Conservation (phyloP, 1,140 invertebrate genomes). For the Apis florea region DNA sequence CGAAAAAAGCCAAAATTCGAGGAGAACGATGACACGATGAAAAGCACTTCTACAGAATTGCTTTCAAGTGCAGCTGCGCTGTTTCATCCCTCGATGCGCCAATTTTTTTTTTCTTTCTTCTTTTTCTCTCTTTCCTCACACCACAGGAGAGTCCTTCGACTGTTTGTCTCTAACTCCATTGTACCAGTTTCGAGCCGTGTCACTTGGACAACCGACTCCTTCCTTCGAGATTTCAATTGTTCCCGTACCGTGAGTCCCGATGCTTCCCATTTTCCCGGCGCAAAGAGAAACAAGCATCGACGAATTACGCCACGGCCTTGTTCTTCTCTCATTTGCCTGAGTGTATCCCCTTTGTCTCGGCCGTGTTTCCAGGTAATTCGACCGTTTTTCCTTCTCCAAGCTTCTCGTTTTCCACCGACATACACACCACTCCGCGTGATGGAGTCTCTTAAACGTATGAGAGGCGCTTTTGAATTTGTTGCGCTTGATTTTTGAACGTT, state of each 20-base stretch:
- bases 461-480: neutral
- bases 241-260: constrained; percentile 6
- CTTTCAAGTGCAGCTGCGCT: constrained; percentile 44
- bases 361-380: constrained; percentile 22
- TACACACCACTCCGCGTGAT: constrained; percentile 18
- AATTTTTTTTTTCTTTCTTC: too few relatives aligned
- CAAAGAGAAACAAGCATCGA: constrained; percentile 32
- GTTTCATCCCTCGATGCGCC: neutral
- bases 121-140: neutral
- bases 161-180: constrained; percentile 26
- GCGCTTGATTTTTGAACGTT: neutral
- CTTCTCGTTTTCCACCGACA: neutral
- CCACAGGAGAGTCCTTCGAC: constrained; percentile 8
- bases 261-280: constrained; percentile 27
- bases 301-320: constrained; percentile 32
- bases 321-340: constrained; percentile 46
- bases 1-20: neutral
- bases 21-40: constrained; percentile 15
- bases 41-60: constrained; percentile 23
- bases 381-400: constrained; percentile 4
- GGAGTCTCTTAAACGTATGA: constrained; percentile 15
- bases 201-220: constrained; percentile 30
- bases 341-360: constrained; percentile 9
- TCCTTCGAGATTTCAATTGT: constrained; percentile 37
- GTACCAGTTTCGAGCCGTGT: constrained; percentile 36